These are phyloP conservation scores for Leucophora obtusa DNA, from an alignment of 2,888 invertebrate genomes.

Conservation along the genomic window DNA sequence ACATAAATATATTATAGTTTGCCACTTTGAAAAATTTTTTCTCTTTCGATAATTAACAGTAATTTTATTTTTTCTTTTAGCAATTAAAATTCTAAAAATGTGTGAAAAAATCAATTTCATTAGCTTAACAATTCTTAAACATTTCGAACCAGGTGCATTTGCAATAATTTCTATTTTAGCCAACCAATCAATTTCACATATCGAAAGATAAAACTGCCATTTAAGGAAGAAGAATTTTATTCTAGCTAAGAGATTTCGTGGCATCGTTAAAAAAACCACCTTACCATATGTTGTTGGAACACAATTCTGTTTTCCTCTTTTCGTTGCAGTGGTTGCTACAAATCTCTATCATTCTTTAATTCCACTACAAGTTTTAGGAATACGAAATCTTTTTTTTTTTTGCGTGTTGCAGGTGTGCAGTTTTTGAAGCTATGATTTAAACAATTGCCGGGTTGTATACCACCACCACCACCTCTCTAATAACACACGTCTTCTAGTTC, in stretches of 20 bases:
- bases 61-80: conserved; percentile 11
- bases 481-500: conserved; percentile 21
- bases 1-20: background rate
- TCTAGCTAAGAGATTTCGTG: conserved; percentile 39
- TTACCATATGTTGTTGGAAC: conserved; percentile 40
- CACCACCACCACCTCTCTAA: conserved; percentile 28
- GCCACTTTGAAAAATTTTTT: conserved; percentile 38
- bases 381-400: conserved; percentile 38
- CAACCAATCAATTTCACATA: conserved; percentile 43
- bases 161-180: conserved; percentile 42
- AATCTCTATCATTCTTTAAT: conserved; percentile 30
- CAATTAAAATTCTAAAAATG: conserved; percentile 53
- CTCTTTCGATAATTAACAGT: background rate
- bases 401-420: conserved; percentile 64
- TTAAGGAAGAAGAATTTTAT: conserved; percentile 59
- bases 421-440: conserved; percentile 41
- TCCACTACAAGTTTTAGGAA: conserved; percentile 10
- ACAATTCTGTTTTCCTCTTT: conserved; percentile 35
- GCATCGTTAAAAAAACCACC: conserved; percentile 36
- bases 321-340: conserved; percentile 18
- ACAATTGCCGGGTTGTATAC: conserved; percentile 22
- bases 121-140: conserved; percentile 31
- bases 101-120: conserved; percentile 61
- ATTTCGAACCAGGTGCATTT: conserved; percentile 53
- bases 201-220: conserved; percentile 30